Conservation (phyloP, 2,888 invertebrate genomes). For the Gisinianus flammeolus region DNA sequence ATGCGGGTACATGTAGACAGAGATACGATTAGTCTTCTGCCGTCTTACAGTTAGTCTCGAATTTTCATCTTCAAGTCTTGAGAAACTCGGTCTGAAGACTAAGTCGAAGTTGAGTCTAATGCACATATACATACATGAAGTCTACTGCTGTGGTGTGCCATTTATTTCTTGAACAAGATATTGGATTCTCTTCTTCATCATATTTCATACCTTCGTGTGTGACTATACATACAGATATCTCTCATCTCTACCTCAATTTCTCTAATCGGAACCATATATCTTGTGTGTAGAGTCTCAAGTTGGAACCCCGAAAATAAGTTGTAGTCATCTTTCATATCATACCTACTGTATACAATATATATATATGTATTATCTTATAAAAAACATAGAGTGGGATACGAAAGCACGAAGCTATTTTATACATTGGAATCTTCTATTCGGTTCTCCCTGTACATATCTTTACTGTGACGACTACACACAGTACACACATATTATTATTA, state of each 20-base stretch:
- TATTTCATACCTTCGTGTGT: conserved; percentile 1
- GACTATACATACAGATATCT: neutral
- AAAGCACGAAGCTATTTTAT: no score
- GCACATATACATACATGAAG: neutral
- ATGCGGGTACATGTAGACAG: no score
- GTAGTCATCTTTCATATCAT: neutral
- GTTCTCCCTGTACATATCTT: no score
- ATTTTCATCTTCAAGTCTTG: neutral
- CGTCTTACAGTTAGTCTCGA: neutral
- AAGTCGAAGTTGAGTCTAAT: neutral
- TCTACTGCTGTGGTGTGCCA: neutral
- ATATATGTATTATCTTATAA: no score
- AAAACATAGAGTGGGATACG: no score
- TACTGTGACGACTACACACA: no score
- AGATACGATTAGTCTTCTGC: no score
- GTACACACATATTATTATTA: no score
- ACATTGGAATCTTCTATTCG: no score
- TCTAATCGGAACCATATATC: neutral
- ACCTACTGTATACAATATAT: no score
- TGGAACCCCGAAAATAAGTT: neutral
- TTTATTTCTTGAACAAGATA: conserved; percentile 9
- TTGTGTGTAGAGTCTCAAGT: neutral
- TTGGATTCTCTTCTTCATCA: conserved; percentile 18
- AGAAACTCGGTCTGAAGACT: neutral
- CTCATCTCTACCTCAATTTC: neutral